Conservation (phyloP, 2,888 invertebrate genomes). For the Melieria picta region DNA sequence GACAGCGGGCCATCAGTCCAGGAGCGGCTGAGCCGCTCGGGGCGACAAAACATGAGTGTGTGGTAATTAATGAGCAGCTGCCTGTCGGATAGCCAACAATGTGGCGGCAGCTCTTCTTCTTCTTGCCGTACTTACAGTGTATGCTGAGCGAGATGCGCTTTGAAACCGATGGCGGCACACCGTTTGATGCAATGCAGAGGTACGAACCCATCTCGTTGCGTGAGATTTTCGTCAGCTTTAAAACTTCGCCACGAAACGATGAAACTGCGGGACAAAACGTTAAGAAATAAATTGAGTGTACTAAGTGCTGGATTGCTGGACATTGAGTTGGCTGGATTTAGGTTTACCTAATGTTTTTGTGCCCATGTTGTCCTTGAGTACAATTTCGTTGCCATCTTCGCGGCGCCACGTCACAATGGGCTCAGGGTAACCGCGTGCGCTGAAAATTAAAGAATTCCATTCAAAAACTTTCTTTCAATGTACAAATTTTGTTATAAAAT, state of each 20-base stretch:
- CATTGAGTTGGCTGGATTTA: conserved; percentile 13
- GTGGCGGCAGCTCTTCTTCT: not conserved
- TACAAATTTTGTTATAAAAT: too few species aligned
- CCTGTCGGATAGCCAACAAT: conserved; percentile 15
- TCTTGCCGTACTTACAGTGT: conserved; percentile 79
- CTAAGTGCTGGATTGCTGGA: not conserved
- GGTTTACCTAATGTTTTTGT: conserved; percentile 72
- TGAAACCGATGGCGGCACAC: conserved; percentile 87
- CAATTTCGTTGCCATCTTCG: conserved; percentile 84
- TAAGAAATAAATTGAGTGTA: not conserved
- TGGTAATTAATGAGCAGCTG: conserved; percentile 49
- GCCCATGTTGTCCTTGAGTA: conserved; percentile 77
- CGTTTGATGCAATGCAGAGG: conserved; percentile 89
- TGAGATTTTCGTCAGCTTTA: conserved; percentile 82
- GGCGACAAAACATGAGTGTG: conserved; percentile 12
- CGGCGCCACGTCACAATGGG: conserved; percentile 85
- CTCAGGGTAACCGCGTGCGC: conserved; percentile 81
- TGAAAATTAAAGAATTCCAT: conserved; percentile 41
- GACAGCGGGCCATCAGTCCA: not conserved
- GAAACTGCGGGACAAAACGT: conserved; percentile 68
- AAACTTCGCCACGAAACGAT: conserved; percentile 78
- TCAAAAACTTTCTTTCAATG: not conserved
- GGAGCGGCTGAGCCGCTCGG: too few species aligned
- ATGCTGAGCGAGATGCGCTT: conserved; percentile 89
- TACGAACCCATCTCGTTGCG: conserved; percentile 92